phyloP scores from a whole-genome alignment of 2,888 invertebrate species.

The Eurytoma californica region DNA sequence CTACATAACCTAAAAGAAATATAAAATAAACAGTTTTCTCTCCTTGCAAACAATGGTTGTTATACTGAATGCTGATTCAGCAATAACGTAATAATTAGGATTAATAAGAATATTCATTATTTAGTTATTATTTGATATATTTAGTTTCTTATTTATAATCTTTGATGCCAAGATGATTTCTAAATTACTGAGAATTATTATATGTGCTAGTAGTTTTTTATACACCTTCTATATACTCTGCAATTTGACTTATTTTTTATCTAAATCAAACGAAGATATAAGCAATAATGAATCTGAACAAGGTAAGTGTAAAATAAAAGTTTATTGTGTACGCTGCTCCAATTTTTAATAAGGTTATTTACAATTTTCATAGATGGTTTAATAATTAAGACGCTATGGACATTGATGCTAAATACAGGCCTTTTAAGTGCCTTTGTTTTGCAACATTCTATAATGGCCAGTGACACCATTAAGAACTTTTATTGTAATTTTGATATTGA shows the following conservation, averaged over 20 bases:
- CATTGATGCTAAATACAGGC: slow-evolving; percentile 74
- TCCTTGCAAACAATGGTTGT: background rate
- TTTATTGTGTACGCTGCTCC: background rate
- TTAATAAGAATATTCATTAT: background rate
- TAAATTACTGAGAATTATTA: slow-evolving; percentile 67
- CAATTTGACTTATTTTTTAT: slow-evolving; percentile 78
- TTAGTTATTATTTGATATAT: slow-evolving; percentile 5
- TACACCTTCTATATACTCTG: slow-evolving; percentile 77
- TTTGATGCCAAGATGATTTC: slow-evolving; percentile 60
- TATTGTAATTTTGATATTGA: slow-evolving; percentile 74
- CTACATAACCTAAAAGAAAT: slow-evolving; percentile 46
- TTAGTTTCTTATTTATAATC: slow-evolving; percentile 3
- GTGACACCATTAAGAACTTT: slow-evolving; percentile 74
- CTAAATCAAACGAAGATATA: slow-evolving; percentile 73
- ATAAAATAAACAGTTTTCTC: slow-evolving; percentile 32
- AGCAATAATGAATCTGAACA: slow-evolving; percentile 45
- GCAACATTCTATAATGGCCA: slow-evolving; percentile 79
- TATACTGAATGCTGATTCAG: background rate
- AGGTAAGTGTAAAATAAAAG: slow-evolving; percentile 56
- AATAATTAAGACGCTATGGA: slow-evolving; percentile 71
- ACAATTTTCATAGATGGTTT: slow-evolving; percentile 46
- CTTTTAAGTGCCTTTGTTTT: slow-evolving; percentile 77
- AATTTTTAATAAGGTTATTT: slow-evolving; percentile 47
- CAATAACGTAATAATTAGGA: background rate
- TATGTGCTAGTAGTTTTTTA: slow-evolving; percentile 74